These are phyloP conservation scores for Stegostoma tigrinum DNA, from an alignment of 2,113 vertebrate species.

Conservation along the genomic window DNA sequence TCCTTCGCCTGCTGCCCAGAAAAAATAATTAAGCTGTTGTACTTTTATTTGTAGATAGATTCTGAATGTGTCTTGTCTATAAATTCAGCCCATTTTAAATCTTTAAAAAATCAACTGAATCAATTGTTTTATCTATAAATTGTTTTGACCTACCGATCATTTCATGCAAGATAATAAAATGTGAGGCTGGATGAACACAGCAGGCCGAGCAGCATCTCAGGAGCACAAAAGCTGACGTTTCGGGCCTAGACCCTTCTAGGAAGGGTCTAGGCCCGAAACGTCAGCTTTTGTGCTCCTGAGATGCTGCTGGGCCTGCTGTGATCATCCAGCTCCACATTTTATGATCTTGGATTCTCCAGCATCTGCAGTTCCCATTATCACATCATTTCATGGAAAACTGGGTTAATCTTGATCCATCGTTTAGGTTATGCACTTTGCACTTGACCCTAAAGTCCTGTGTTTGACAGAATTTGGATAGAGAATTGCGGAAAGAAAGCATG, in stretches of 20 bases:
- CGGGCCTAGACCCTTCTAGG: too few species aligned
- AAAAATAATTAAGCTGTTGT: background rate
- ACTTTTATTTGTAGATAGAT: background rate
- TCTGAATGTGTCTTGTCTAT: background rate
- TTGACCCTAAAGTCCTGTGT: background rate
- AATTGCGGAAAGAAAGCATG: background rate
- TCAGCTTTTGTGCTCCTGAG: too few species aligned
- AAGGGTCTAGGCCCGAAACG: too few species aligned
- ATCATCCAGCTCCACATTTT: too few species aligned
- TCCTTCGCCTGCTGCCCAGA: background rate
- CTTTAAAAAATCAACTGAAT: background rate
- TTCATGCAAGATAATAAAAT: too few species aligned
- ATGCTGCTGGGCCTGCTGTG: too few species aligned
- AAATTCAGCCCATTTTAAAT: background rate
- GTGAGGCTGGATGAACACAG: too few species aligned
- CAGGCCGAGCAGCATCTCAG: too few species aligned
- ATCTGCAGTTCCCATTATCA: too few species aligned
- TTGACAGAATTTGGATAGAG: background rate
- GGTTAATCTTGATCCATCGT: background rate
- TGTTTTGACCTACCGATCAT: background rate
- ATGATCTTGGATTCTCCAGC: too few species aligned
- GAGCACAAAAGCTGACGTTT: too few species aligned
- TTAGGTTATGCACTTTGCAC: background rate
- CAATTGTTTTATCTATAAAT: background rate
- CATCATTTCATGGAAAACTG: background rate